Percentiles rank a stretch among this genome's conserved stretches.
These are phyloP conservation scores for Drosophila chauvacae DNA, from an alignment of 1,140 invertebrate species.

Conservation along the genomic window DNA sequence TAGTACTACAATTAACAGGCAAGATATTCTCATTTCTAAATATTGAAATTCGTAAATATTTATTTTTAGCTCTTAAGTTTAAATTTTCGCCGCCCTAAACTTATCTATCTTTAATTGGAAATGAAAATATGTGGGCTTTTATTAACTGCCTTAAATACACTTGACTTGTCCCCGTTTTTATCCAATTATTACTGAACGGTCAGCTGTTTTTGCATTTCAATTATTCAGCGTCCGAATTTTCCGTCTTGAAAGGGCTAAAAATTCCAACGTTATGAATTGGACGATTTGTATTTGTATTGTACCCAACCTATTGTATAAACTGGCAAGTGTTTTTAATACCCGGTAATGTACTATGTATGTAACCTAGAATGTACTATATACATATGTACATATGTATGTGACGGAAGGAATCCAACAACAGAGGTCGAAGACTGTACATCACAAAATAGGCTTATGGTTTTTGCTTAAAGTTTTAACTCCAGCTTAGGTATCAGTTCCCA, in stretches of 20 bases:
- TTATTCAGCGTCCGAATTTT: background rate
- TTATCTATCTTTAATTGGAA: background rate
- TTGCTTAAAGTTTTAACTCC: background rate
- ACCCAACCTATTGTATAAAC: background rate
- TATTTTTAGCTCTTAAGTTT: background rate
- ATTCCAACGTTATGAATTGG: background rate
- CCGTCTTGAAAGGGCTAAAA: background rate
- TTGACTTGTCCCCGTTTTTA: background rate
- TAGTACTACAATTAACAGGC: too few relatives aligned
- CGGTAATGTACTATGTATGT: background rate
- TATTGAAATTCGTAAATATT: too few relatives aligned
- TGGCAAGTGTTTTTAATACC: constrained; percentile 1
- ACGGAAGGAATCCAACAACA: background rate
- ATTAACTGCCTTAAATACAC: background rate
- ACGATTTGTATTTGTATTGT: background rate
- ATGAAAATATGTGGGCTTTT: background rate
- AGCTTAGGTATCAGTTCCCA: background rate
- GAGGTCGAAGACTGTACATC: background rate
- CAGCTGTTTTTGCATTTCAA: constrained; percentile 2
- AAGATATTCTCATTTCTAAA: too few relatives aligned
- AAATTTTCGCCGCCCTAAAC: background rate
- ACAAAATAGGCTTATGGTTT: background rate
- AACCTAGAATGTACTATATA: background rate
- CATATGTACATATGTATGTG: background rate
- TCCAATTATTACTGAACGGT: constrained; percentile 4